Evolutionary conservation across 2,113 vertebrate species (phyloP), one percentile per base, ranked within the genome.

Genomic region (Ameiurus melas): DNA sequence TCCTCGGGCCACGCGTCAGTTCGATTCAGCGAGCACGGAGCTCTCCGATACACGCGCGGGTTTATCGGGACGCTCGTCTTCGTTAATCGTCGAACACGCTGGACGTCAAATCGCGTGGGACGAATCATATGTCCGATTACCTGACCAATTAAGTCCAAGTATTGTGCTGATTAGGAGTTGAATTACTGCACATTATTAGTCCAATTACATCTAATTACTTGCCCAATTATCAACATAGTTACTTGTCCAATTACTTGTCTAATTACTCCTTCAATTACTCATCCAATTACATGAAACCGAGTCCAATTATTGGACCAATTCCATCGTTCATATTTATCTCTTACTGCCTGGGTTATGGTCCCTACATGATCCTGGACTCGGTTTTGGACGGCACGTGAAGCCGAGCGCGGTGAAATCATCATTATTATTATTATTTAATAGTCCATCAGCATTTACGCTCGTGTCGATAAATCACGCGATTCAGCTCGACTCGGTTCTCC

Each of bases 381-480:
- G 73, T 25, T 53, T 33, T 81, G 55, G 55, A 25, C 33, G 2
- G 57, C 57, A 16, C 33, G 25, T 62, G 80, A 60, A 81, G 57
- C 80, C 55, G 5, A 83, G 80, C 8, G 80, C 27, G 1, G 5
- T 43, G 33, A 62, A 83, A 83, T 80, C 30, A 33, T 80, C 33
- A 39, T 83, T 83, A 83, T 80, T 55, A 39, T 83, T 83, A 83
- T 62, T 62, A 62, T 83, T 43, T 83, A 83, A 83, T 27, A 83
- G 39, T 84, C 83, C 83, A 68, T 84, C 83, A 68, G 83, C 62
- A 30, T 58, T 85, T 36, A 57, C 30, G 12, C 33, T 73, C 55
- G 3, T 5, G 55, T 27, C 30, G 13, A 77, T 62, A 78, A 86
- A 86, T 86, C 71, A 78, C 16, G n/a, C 2, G 62, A 47, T 47